These are phyloP conservation scores for Macaria notata DNA, from an alignment of 2,888 invertebrate genomes.

Conservation along the genomic window DNA sequence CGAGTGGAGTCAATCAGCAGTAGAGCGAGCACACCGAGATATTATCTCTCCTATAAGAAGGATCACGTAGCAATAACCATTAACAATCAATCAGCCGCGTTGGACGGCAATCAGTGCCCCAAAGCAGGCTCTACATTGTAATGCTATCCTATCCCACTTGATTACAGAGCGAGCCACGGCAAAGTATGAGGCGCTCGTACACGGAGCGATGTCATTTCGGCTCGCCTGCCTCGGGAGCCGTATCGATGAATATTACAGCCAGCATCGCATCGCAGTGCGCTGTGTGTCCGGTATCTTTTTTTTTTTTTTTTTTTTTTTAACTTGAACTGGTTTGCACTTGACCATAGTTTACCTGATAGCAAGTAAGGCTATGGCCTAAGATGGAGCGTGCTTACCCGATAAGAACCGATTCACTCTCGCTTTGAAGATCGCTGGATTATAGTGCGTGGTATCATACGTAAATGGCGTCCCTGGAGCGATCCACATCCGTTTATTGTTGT, in stretches of 20 bases:
- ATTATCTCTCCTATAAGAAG: conserved; percentile 43
- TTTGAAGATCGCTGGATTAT: too few species aligned
- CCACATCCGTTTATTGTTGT: conserved; percentile 65
- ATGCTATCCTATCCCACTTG: conserved; percentile 40
- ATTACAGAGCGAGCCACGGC: conserved; percentile 46
- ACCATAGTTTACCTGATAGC: too few species aligned
- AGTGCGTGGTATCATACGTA: conserved; percentile 63
- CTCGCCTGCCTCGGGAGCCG: conserved; percentile 52
- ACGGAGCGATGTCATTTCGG: conserved; percentile 55
- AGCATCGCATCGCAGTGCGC: conserved; percentile 47
- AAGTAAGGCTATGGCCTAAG: too few species aligned
- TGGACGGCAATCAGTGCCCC: conserved; percentile 46
- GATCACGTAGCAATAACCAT: conserved; percentile 56
- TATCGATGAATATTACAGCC: conserved; percentile 58
- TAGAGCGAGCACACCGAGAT: conserved; percentile 33
- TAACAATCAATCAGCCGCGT: conserved; percentile 59
- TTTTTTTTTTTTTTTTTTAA: too few species aligned
- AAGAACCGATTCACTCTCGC: too few species aligned
- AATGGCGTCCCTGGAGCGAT: conserved; percentile 53
- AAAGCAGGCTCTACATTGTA: conserved; percentile 45
- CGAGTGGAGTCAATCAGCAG: conserved; percentile 41
- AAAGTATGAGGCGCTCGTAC: conserved; percentile 57
- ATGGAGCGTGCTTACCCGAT: too few species aligned
- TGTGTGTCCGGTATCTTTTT: conserved; percentile 59
- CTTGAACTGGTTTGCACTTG: too few species aligned